Conservation (phyloP, 2,888 invertebrate genomes). For the Pammene fasciana region DNA sequence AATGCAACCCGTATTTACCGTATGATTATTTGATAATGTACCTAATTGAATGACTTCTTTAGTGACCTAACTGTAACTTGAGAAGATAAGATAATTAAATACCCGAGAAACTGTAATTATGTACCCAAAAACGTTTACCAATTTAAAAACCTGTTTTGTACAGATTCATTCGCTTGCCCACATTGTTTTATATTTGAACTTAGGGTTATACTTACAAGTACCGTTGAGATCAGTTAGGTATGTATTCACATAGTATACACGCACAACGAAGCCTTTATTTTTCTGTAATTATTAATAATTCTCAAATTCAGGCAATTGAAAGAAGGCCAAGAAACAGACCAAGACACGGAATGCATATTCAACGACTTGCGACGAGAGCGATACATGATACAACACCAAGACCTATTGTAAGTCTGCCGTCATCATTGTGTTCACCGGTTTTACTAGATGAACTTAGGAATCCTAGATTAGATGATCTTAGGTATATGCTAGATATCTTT, state of each 20-base stretch:
- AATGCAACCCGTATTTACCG: neutral
- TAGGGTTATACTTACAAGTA: too few species aligned
- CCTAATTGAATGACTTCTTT: neutral
- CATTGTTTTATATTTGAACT: neutral
- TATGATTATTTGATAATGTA: neutral
- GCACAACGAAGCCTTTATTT: neutral
- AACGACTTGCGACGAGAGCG: conserved; percentile 72
- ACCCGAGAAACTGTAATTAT: neutral
- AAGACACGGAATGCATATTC: conserved; percentile 65
- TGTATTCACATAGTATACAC: too few species aligned
- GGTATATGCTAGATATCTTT: too few species aligned
- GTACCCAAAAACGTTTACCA: neutral
- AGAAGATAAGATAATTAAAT: neutral
- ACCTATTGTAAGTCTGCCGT: conserved; percentile 68
- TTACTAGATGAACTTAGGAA: conserved; percentile 11
- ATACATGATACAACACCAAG: conserved; percentile 70
- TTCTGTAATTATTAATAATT: neutral
- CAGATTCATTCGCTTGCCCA: too few species aligned
- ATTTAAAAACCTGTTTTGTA: neutral
- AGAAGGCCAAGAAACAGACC: conserved; percentile 47
- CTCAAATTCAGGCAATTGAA: conserved; percentile 45
- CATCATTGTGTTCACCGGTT: conserved; percentile 1
- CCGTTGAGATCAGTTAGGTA: too few species aligned
- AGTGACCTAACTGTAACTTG: neutral
- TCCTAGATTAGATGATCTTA: too few species aligned